These are phyloP conservation scores for Stictocephala bisonia DNA, from an alignment of 2,888 invertebrate genomes.

Conservation along the genomic window DNA sequence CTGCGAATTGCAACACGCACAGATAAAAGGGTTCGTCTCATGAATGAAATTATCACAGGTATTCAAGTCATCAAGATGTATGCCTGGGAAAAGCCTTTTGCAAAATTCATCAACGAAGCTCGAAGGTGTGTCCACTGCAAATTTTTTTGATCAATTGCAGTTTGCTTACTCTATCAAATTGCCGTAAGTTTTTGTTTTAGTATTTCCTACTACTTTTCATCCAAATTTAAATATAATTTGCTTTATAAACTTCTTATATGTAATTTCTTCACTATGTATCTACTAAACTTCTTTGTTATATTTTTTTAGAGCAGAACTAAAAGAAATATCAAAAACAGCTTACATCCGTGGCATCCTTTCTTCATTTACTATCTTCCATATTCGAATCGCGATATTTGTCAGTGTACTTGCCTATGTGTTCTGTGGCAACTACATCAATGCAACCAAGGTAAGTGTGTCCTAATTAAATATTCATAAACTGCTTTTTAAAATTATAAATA, in stretches of 20 bases:
- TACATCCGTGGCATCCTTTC: constrained; percentile 75
- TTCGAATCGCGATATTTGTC: constrained; percentile 80
- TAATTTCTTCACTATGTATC: background rate
- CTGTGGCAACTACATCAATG: constrained; percentile 74
- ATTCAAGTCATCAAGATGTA: constrained; percentile 94
- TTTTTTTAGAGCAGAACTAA: constrained; percentile 74
- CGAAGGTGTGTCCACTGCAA: constrained; percentile 72
- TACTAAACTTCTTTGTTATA: too few relatives aligned
- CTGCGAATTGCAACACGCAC: constrained; percentile 57
- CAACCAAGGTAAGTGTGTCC: constrained; percentile 76
- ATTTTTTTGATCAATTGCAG: constrained; percentile 35
- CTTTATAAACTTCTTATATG: too few relatives aligned
- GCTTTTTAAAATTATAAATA: background rate
- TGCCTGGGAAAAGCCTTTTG: constrained; percentile 84
- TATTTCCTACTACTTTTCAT: too few relatives aligned
- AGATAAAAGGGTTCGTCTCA: constrained; percentile 80
- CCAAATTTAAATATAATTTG: too few relatives aligned
- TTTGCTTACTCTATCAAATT: too few relatives aligned
- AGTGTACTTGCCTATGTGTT: constrained; percentile 78
- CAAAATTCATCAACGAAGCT: constrained; percentile 73
- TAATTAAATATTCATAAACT: background rate
- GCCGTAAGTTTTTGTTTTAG: too few relatives aligned
- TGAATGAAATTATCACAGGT: constrained; percentile 94
- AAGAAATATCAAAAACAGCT: constrained; percentile 77
- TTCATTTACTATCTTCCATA: constrained; percentile 83